A percentile compares a stretch with the other conserved stretches of the same genome.
These are phyloP conservation scores for Pagrus major DNA, from an alignment of 2,113 vertebrate species.

Conservation along the genomic window DNA sequence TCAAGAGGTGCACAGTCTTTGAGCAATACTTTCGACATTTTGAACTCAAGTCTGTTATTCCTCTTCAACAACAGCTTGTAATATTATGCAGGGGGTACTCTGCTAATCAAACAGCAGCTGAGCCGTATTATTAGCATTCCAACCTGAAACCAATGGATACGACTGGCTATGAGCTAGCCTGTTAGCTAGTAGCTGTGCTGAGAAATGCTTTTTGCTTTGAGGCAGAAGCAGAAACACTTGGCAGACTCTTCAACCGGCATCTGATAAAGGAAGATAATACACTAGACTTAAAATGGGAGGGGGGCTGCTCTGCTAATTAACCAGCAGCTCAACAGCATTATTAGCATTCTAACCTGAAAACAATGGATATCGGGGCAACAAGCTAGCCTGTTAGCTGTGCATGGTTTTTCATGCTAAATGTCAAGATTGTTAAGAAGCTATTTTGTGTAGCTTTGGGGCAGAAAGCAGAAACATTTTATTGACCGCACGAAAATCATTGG, in stretches of 20 bases:
- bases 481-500: too few relatives aligned
- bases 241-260: background rate
- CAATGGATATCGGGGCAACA: too few relatives aligned
- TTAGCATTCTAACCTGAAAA: too few relatives aligned
- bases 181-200: background rate
- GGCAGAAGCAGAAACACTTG: conserved; percentile 3
- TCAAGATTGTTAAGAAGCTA: too few relatives aligned
- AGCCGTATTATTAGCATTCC: conserved; percentile 56
- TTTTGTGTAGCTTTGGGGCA: too few relatives aligned
- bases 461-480: too few relatives aligned
- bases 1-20: conserved; percentile 54
- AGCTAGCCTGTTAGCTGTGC: too few relatives aligned
- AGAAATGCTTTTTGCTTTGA: background rate
- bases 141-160: conserved; percentile 44
- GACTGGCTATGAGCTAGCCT: background rate
- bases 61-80: conserved; percentile 42
- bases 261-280: background rate
- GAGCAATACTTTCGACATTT: conserved; percentile 62
- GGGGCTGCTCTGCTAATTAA: conserved; percentile 11
- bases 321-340: too few relatives aligned
- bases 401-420: too few relatives aligned
- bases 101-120: conserved; percentile 54
- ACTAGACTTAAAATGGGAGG: background rate
- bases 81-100: background rate
- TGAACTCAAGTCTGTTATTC: conserved; percentile 51